Percentiles rank a stretch among this genome's conserved stretches.
Evolutionary conservation across 1,140 invertebrate species (phyloP).

Genomic region (Papilio glaucus): DNA sequence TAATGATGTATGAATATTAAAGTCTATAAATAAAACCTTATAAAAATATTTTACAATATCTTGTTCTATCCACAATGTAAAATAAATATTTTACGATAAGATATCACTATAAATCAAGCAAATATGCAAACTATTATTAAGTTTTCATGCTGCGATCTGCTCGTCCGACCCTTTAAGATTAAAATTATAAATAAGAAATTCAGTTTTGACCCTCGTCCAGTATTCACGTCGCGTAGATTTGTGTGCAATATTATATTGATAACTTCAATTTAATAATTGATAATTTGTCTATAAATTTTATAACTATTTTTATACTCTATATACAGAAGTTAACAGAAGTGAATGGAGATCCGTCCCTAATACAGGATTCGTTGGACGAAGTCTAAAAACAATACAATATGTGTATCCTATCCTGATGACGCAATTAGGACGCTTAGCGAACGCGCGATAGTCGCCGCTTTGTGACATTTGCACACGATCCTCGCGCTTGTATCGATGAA

Average conservation of each 20-base stretch:
- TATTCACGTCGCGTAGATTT: background rate
- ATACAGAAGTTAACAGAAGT: background rate
- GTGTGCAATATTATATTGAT: background rate
- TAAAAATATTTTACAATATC: background rate
- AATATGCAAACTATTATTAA: slow-evolving; percentile 5
- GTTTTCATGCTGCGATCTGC: slow-evolving; percentile 20
- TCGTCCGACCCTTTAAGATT: slow-evolving; percentile 20
- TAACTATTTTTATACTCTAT: background rate
- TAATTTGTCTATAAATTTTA: background rate
- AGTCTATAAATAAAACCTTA: too few species aligned
- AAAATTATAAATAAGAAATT: slow-evolving; percentile 12
- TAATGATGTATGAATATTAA: too few species aligned
- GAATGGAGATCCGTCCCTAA: too few species aligned
- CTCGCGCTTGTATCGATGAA: too few species aligned
- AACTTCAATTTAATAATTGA: background rate
- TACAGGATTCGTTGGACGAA: background rate
- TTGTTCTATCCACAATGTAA: background rate
- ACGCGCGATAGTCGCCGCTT: too few species aligned
- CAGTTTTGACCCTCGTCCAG: slow-evolving; percentile 17
- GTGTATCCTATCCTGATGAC: too few species aligned
- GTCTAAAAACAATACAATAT: background rate
- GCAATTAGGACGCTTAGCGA: too few species aligned
- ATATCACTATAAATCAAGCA: slow-evolving; percentile 2
- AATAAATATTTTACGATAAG: background rate
- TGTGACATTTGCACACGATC: too few species aligned